Evolutionary conservation across 2,888 invertebrate species (phyloP).

Genomic region (Trimorus sp.): DNA sequence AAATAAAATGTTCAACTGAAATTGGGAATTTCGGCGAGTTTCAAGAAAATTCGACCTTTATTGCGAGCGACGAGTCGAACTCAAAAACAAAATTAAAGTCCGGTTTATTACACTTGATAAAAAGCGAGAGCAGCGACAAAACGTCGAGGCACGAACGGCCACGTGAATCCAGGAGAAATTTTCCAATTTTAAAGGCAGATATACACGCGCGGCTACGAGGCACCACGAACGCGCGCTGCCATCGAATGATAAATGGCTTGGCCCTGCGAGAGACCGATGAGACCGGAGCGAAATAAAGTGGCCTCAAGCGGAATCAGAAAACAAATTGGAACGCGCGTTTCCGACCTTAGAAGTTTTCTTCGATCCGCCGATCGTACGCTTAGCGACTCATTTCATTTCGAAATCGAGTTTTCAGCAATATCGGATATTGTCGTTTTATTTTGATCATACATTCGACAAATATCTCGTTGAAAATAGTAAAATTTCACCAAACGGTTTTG

Average conservation of each 20-base stretch:
- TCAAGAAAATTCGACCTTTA: no score
- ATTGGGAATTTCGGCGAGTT: no score
- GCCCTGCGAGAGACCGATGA: constrained; percentile 38
- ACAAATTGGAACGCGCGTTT: constrained; percentile 40
- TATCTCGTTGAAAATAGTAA: no score
- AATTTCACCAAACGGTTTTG: no score
- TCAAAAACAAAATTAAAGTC: constrained; percentile 4
- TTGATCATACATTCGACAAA: no score
- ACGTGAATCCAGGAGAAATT: constrained; percentile 66
- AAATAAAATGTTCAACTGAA: no score
- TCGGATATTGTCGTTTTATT: no score
- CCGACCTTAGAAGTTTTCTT: constrained; percentile 14
- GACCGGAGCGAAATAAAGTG: constrained; percentile 52
- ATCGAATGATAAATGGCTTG: constrained; percentile 64
- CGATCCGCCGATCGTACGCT: no score
- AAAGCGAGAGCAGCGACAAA: constrained; percentile 13
- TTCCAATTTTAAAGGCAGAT: constrained; percentile 75
- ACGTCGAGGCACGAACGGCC: no score
- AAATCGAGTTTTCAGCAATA: no score
- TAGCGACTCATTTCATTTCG: no score
- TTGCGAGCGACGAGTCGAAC: neutral
- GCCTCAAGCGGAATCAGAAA: constrained; percentile 43
- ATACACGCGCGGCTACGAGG: constrained; percentile 51
- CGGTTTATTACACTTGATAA: constrained; percentile 63
- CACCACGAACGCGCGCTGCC: constrained; percentile 44